Conservation (phyloP, 2,888 invertebrate species). For the Cryptocephalus primarius region DNA sequence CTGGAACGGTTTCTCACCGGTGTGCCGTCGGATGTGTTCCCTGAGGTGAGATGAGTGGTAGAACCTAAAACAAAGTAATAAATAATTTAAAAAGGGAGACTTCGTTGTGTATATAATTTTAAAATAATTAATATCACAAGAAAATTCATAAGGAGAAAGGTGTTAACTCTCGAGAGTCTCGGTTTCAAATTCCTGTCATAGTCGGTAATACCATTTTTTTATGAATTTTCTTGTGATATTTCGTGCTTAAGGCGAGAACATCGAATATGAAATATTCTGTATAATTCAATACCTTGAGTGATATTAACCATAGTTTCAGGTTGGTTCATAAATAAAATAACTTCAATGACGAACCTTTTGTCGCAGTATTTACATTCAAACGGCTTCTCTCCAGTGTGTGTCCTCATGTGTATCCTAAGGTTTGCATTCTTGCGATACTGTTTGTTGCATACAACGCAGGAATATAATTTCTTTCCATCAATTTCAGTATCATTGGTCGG, state of each 20-base stretch:
- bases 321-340: background rate
- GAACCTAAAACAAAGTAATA: slow-evolving; percentile 17
- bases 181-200: too few species aligned
- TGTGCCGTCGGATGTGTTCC: slow-evolving; percentile 33
- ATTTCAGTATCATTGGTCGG: slow-evolving; percentile 9
- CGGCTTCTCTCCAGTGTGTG: slow-evolving; percentile 35
- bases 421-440: slow-evolving; percentile 33
- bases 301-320: too few species aligned
- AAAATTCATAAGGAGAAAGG: too few species aligned
- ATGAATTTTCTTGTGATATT: too few species aligned
- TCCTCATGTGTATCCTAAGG: slow-evolving; percentile 32
- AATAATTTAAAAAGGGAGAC: too few species aligned
- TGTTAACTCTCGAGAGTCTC: too few species aligned
- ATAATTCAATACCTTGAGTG: too few species aligned
- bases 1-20: slow-evolving; percentile 34
- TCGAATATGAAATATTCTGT: too few species aligned
- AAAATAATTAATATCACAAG: too few species aligned
- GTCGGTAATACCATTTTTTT: too few species aligned
- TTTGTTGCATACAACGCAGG: slow-evolving; percentile 30
- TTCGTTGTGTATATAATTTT: too few species aligned
- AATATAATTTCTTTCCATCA: slow-evolving; percentile 18
- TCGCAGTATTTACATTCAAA: slow-evolving; percentile 36
- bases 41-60: slow-evolving; percentile 34
- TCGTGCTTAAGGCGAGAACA: too few species aligned
- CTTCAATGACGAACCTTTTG: slow-evolving; percentile 19